phyloP scores from a whole-genome alignment of 2,888 invertebrate species.

The Chymomyza caudatula region DNA sequence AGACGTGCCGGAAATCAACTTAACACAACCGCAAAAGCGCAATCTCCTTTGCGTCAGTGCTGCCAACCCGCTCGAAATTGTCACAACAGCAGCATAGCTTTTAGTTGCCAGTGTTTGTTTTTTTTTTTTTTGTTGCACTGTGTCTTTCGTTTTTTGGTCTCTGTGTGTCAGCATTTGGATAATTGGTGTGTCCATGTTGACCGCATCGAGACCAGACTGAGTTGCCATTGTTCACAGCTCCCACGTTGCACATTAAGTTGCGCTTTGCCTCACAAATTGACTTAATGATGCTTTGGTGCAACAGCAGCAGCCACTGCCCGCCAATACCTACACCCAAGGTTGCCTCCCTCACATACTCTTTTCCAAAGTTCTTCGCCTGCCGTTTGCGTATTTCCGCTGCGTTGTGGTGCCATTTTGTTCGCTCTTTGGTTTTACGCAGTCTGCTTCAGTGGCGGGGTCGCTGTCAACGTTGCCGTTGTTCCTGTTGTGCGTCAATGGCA shows the following conservation, averaged over 20 bases:
- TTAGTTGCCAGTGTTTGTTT: constrained; percentile 4
- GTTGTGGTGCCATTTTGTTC: constrained; percentile 44
- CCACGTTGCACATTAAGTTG: constrained; percentile 68
- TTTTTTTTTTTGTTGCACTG: not conserved
- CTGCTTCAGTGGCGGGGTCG: not conserved
- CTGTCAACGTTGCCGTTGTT: not conserved
- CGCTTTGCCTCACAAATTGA: constrained; percentile 65
- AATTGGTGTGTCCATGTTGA: constrained; percentile 62
- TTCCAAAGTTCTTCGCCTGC: constrained; percentile 21
- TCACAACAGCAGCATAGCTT: not conserved
- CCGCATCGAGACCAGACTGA: not conserved
- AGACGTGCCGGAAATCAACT: constrained; percentile 71
- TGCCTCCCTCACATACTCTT: not conserved
- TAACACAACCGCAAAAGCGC: constrained; percentile 71
- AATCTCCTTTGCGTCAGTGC: constrained; percentile 51
- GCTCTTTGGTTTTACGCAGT: constrained; percentile 22
- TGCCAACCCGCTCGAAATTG: not conserved
- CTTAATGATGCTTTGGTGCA: constrained; percentile 68
- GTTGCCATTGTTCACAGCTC: constrained; percentile 23
- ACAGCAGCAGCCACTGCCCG: not conserved
- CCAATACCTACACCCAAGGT: not conserved
- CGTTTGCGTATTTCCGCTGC: constrained; percentile 18
- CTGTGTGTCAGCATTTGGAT: constrained; percentile 52
- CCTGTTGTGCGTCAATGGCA: not conserved
- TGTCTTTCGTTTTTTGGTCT: not conserved